These are phyloP conservation scores for Drosophila biarmipes DNA, from an alignment of 1,140 invertebrate species.

Conservation along the genomic window DNA sequence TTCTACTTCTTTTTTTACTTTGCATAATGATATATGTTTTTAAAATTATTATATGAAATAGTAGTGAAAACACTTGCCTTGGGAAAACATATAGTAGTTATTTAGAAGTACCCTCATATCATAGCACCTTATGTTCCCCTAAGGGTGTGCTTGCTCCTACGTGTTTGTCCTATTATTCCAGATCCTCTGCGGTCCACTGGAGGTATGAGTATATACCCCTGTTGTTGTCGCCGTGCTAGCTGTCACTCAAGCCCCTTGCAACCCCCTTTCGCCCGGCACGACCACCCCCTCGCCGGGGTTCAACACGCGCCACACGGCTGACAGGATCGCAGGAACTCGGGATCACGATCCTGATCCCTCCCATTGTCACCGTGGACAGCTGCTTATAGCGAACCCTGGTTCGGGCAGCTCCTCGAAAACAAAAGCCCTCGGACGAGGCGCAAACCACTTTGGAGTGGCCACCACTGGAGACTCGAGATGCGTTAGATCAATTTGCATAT, in stretches of 20 bases:
- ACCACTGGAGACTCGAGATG: constrained; percentile 17
- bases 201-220: background rate
- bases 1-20: background rate
- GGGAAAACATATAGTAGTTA: no score
- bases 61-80: background rate
- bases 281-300: constrained; percentile 22
- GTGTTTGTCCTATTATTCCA: background rate
- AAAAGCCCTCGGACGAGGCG: constrained; percentile 19
- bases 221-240: constrained; percentile 33
- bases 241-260: constrained; percentile 46
- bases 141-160: constrained; percentile 5
- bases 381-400: constrained; percentile 14
- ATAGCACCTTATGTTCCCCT: background rate
- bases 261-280: constrained; percentile 4
- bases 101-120: background rate
- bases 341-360: constrained; percentile 51
- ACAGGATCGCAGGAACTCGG: constrained; percentile 45
- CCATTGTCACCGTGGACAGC: constrained; percentile 47
- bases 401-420: constrained; percentile 6
- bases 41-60: no score
- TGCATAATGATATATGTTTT: no score
- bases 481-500: constrained; percentile 67
- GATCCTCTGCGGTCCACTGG: background rate
- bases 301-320: constrained; percentile 72
- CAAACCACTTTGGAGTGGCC: constrained; percentile 35